These are phyloP conservation scores for Bombus difficillimus DNA, from an alignment of 1,140 invertebrate species.

Conservation along the genomic window DNA sequence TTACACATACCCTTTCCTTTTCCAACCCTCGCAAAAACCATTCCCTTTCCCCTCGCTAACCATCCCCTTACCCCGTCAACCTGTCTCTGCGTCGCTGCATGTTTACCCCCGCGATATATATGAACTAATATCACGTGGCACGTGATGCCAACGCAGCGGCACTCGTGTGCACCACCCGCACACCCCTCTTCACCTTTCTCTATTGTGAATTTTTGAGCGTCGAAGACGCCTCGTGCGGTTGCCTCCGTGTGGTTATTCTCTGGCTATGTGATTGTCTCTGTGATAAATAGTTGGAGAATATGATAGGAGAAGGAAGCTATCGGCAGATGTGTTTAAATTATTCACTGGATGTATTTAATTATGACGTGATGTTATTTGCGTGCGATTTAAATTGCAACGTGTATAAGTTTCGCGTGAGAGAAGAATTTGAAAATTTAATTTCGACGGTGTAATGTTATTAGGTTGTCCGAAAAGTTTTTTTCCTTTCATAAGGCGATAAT, in stretches of 20 bases:
- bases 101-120: conserved; percentile 70
- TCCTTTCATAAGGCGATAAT: too few relatives aligned
- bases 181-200: not conserved
- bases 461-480: too few relatives aligned
- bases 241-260: not conserved
- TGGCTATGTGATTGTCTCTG: not conserved
- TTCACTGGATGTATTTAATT: not conserved
- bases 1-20: conserved; percentile 37
- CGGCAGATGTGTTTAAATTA: not conserved
- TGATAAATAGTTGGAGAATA: not conserved
- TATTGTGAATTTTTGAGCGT: conserved; percentile 29
- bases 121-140: conserved; percentile 71
- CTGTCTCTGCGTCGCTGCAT: conserved; percentile 58
- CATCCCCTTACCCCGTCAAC: not conserved
- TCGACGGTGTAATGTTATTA: too few relatives aligned
- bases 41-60: not conserved
- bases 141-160: conserved; percentile 59
- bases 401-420: too few relatives aligned
- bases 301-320: not conserved
- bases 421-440: too few relatives aligned
- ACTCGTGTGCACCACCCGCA: conserved; percentile 41
- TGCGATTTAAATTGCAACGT: not conserved
- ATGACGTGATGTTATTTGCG: too few relatives aligned
- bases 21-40: too few relatives aligned
- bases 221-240: conserved; percentile 1